Evolutionary conservation across 2,113 vertebrate genomes (phyloP), one percentile per base, ranked within the genome.

Genomic region (Lophochroa leadbeateri): DNA sequence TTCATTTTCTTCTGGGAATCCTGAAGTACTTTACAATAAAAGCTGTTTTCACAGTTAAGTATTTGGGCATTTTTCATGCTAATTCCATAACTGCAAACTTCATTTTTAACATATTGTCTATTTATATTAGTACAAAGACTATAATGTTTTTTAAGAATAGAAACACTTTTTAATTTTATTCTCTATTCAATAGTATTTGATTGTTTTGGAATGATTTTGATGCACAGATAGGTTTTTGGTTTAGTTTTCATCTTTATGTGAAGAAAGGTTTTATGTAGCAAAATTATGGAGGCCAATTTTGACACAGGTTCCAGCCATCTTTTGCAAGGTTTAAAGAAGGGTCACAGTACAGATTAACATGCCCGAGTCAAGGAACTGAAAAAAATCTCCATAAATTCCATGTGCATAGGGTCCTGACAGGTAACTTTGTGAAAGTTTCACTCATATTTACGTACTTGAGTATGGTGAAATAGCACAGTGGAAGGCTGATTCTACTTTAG

Each of bases 341-440:
- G 13, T 82, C 47, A 83, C 44, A 29, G 64, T 35, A 70, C 25
- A 46, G 15, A 64, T 74, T 52, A 25, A 52, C 15, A 11, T 39
- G 9, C n/a, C 43, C 43, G 10, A 81, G 23, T 60, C 8, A 19
- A 33, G 23, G 12, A 80, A 65, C n/a, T 53, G 23, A 28, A 58
- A 67, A 39, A 68, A 70, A 29, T 21, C 7, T 77, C 64, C 10
- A 58, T 24, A 84, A 74, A 39, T 75, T 70, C 46, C 6, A 10
- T 50, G 6, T 11, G 5, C 16, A 12, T 17, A 37, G 0, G 3
- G 17, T 61, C 31, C 13, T 15, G 2, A 33, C 78, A 2, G 5
- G 12, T 4, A 75, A 9, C 5, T 1, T 1, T 61, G 10, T 33
- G 16, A 35, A 67, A 60, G 1, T 16, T 85, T 88, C 80, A 75